These are phyloP conservation scores for Tribolium castaneum DNA, from an alignment of 1,140 invertebrate genomes.

Conservation along the genomic window DNA sequence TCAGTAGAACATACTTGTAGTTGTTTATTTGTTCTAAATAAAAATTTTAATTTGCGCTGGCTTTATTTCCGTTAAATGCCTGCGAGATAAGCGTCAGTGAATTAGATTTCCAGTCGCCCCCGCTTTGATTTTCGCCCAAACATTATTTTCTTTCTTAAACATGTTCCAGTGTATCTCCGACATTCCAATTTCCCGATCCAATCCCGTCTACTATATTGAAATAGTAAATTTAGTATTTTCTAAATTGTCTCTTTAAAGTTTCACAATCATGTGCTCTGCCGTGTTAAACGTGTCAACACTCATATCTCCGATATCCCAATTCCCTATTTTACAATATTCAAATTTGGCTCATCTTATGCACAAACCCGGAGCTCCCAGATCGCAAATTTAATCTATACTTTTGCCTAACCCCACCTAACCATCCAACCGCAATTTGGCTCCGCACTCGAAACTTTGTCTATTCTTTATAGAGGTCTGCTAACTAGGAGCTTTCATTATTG, in stretches of 20 bases:
- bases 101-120: background rate
- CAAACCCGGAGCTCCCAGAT: background rate
- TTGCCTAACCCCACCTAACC: constrained; percentile 4
- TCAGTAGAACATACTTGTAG: too few species aligned
- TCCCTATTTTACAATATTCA: background rate
- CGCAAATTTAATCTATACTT: constrained; percentile 21
- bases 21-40: background rate
- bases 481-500: constrained; percentile 4
- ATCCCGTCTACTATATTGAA: background rate
- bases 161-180: background rate
- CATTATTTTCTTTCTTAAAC: background rate
- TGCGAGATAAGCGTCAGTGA: background rate
- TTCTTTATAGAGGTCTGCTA: background rate
- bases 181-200: background rate
- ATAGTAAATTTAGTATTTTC: constrained; percentile 19
- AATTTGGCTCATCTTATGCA: constrained; percentile 2
- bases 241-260: constrained; percentile 10
- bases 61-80: background rate
- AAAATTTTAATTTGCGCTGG: background rate
- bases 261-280: background rate
- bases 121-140: background rate
- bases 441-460: background rate
- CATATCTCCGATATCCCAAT: background rate
- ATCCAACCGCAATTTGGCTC: constrained; percentile 11
- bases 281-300: constrained; percentile 6